phyloP scores from a whole-genome alignment of 2,888 invertebrate genomes.

The Trilocha varians region DNA sequence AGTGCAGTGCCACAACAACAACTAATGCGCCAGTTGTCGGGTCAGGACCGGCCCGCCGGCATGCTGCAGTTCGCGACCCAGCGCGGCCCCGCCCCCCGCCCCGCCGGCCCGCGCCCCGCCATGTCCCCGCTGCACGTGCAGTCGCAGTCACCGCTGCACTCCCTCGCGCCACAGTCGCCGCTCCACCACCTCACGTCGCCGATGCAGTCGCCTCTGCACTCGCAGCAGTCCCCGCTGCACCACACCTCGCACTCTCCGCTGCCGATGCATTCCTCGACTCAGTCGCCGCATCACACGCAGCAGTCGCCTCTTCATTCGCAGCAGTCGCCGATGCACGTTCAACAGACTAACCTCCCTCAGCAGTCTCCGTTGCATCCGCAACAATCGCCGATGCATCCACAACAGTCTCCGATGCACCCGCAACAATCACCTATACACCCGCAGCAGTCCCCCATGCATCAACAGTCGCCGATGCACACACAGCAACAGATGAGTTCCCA shows the following conservation, averaged over 20 bases:
- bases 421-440: slow-evolving; percentile 45
- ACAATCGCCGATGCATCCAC: slow-evolving; percentile 44
- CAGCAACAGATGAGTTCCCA: slow-evolving; percentile 36
- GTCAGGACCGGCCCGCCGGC: slow-evolving; percentile 42
- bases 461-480: slow-evolving; percentile 40
- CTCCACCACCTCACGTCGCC: slow-evolving; percentile 26
- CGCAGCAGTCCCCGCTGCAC: slow-evolving; percentile 39
- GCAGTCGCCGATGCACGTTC: slow-evolving; percentile 49
- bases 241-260: slow-evolving; percentile 28
- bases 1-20: slow-evolving; percentile 49
- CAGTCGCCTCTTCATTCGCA: slow-evolving; percentile 31
- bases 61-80: slow-evolving; percentile 55
- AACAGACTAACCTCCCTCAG: slow-evolving; percentile 31
- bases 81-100: slow-evolving; percentile 28
- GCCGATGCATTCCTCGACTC: slow-evolving; percentile 39
- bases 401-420: slow-evolving; percentile 39
- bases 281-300: slow-evolving; percentile 37
- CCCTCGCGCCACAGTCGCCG: slow-evolving; percentile 23
- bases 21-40: slow-evolving; percentile 47
- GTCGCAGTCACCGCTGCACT: slow-evolving; percentile 20
- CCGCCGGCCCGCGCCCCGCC: slow-evolving; percentile 44
- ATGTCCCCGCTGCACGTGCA: slow-evolving; percentile 59
- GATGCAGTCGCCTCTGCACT: slow-evolving; percentile 39
- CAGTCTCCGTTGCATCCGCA: slow-evolving; percentile 40
- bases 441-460: slow-evolving; percentile 49